These are phyloP conservation scores for Nomada flava DNA, from an alignment of 2,888 invertebrate genomes.

Conservation along the genomic window DNA sequence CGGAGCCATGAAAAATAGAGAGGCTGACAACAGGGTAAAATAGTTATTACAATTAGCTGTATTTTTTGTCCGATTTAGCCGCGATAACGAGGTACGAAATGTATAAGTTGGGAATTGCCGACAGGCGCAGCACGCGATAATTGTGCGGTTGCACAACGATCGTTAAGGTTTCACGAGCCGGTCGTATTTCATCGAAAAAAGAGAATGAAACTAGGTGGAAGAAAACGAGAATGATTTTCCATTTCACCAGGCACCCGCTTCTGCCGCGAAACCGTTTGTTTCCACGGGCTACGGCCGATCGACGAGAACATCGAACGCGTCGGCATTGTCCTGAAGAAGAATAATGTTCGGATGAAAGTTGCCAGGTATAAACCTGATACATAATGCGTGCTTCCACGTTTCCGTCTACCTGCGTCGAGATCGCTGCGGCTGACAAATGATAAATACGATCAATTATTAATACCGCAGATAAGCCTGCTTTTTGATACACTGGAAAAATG, in stretches of 20 bases:
- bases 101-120: slow-evolving; percentile 22
- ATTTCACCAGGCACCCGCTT: slow-evolving; percentile 31
- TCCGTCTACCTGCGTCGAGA: background rate
- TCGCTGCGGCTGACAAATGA: slow-evolving; percentile 6
- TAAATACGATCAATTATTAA: background rate
- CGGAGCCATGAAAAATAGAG: background rate
- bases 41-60: slow-evolving; percentile 34
- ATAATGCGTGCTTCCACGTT: background rate
- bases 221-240: slow-evolving; percentile 49
- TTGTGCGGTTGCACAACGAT: slow-evolving; percentile 47
- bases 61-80: background rate
- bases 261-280: slow-evolving; percentile 16
- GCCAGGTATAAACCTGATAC: slow-evolving; percentile 1
- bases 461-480: too few species aligned
- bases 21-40: background rate
- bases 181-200: slow-evolving; percentile 38
- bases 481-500: too few species aligned
- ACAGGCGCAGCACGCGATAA: slow-evolving; percentile 45
- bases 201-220: slow-evolving; percentile 26
- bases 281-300: background rate
- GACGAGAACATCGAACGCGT: background rate
- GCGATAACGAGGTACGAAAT: slow-evolving; percentile 30
- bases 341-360: slow-evolving; percentile 11
- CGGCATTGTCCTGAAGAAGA: background rate
- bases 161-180: slow-evolving; percentile 48